Base-by-base conservation (phyloP, 2,113 vertebrate species). In the Mixornis gularis region DNA sequence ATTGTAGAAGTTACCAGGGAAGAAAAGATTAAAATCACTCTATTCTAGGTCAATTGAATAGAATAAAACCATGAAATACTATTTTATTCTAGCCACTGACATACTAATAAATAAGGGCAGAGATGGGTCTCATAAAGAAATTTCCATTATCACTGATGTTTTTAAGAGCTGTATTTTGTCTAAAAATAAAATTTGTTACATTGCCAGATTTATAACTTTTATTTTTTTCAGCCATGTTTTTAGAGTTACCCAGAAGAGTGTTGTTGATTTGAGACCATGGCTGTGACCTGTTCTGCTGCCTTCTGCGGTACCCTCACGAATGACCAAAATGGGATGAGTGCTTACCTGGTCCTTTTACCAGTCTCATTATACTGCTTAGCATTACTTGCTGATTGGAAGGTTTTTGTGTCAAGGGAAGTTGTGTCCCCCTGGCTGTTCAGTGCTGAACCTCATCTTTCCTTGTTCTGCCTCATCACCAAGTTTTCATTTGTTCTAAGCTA, bases 71-170 rank as follows among this genome's bases (percentile, higher is more conserved):
- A 62, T 55, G 38, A 92, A 80, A 85, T 80, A 76, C 10, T 1
- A 17, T 78, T 79, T 83, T 44, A 41, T 81, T 88, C 25, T 48
- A 58, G 49, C 8, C 62, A 69, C 21, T 69, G 77, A 81, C 26
- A 51, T 43, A 89, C 48, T 69, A 92, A 85, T 79, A 51, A 69
- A 27, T 68, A 89, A 93, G 36, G 65, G 40, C 62, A 93, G 70
- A 94, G 82, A 64, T 90, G 36, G 58, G 59, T 69, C 78, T 94
- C 81, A 30, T 65, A 85, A 59, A 88, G 36, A 90, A 88, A 85
- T 88, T 95, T 95, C 95, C 89, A 92, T 92, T 81, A 94, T 89
- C 34, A 17, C 29, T 58, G 21, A 72, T 70, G 51, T 92, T 92
- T 89, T 85, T 36, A 58, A 73, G 30, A 25, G 21, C 40, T 79